Evolutionary conservation across 2,797 vertebrate species (phyloP), one percentile per base, ranked within the genome.

Genomic region (Poecilia wingei): DNA sequence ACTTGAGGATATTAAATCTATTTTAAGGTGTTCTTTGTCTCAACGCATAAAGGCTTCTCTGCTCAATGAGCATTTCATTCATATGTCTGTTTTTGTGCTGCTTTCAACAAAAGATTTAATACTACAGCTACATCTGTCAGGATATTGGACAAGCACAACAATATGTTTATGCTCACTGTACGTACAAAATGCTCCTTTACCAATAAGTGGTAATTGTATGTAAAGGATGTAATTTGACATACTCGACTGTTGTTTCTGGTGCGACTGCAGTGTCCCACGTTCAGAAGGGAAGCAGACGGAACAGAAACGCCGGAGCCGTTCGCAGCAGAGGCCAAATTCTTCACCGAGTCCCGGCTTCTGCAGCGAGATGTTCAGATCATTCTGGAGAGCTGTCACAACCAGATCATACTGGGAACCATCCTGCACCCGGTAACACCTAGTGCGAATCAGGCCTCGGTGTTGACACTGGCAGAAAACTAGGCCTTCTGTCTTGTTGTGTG

Each of bases 311-410:
- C 97, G 0, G 98, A 99, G 90, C 80, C 98, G 0, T 99, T 99
- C 3, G 98, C 98, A 0, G 98, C 98, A 0, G 98, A 99, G 89
- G 98, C 98, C 80, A 99, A 98, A 86, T 99, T 99, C 93, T 99
- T 99, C 94, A 99, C 98, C 0, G 98, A 99, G 88, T 99, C 98
- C 0, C 96, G 98, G 66, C 95, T 99, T 74, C 96, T 99, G 64
- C 98, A 99, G 94, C 95, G 98, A 85, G 98, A 99, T 0, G 98
- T 99, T 80, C 98, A 99, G 95, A 99, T 99, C 28, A 95, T 99
- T 81, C 90, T 99, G 94, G 98, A 99, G 93, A 98, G 98, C 94
- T 98, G 98, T 84, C 98, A 97, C 87, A 99, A 99, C 95, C 98
- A 99, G 95, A 93, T 98, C 91, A 95, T 99, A 88, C 93, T 99